Base-by-base conservation (phyloP, 2,888 invertebrate genomes). In the Eremobia ochroleuca region DNA sequence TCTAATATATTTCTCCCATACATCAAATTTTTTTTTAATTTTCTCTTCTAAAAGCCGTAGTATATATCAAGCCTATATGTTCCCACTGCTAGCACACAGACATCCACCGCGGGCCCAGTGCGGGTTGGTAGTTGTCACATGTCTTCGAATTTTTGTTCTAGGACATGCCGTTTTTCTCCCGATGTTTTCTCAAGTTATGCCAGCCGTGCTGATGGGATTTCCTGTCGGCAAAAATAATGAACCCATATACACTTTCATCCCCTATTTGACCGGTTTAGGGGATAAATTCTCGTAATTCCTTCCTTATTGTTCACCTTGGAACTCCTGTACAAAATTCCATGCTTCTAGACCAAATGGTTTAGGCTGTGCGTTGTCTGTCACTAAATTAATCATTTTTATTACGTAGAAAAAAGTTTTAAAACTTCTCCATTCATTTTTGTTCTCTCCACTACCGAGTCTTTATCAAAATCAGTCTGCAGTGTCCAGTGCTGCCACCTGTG, bases 401-500 rank as follows among this genome's bases (percentile, higher is more conserved):
- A 28, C 28, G 21, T 21, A 21, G 25, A 4, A 25, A 55, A 37
- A 37, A 40, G 13, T 21, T 15, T 37, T 55, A 21, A 0, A 21
- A 62, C 28, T 28, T 25, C 49, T 68, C 64, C 8, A 79, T 34
- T n/a, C n/a, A 40, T 64, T 58, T 58, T 6, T 52, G 34, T 71
- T 43, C 34, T 15, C 9, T 9, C 28, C 2, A 58, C 21, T 58
- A 0, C 8, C 11, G 11, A 46, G 15, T 49, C 61, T 62, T 67
- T 66, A 74, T 81, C 52, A 40, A 85, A 85, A 85, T 85, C 74
- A 76, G 71, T 77, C 79, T 64, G 58, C 21, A 64, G 13, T 64
- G 37, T 55, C 25, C 21, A 61, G 40, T 73, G 40, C 43, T 46
- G 34, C 55, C 83, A 85, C 69, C 85, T 85, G 83, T 74, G 55